A percentile compares a stretch with the other conserved stretches of the same genome.
phyloP scores from a whole-genome alignment of 2,113 vertebrate species.

The Apistogramma diplotaenia region DNA sequence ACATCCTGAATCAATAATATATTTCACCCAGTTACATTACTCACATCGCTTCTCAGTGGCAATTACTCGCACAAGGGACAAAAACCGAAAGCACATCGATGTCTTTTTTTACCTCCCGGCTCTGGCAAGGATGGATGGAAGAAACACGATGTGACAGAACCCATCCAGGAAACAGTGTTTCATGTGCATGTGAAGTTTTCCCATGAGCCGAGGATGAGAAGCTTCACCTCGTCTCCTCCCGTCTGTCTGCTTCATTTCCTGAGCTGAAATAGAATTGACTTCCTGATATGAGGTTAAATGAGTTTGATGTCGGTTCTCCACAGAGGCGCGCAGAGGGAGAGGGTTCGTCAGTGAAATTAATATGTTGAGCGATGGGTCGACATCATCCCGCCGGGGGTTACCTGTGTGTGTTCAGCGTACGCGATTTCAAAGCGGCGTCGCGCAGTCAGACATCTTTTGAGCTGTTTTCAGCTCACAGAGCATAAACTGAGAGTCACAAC shows the following conservation, averaged over 20 bases:
- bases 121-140: background rate
- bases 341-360: background rate
- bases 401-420: background rate
- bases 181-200: background rate
- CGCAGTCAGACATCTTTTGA: background rate
- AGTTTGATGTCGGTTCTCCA: conserved; percentile 19
- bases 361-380: background rate
- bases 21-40: background rate
- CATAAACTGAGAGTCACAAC: background rate
- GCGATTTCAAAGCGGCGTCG: background rate
- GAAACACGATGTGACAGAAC: background rate
- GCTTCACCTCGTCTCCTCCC: background rate
- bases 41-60: background rate
- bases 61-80: background rate
- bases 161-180: background rate
- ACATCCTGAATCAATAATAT: conserved; percentile 15
- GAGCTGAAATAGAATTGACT: conserved; percentile 27
- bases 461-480: background rate
- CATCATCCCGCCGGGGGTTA: background rate
- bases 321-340: background rate
- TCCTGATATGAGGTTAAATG: conserved; percentile 32
- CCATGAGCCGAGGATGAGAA: background rate
- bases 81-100: background rate
- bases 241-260: background rate
- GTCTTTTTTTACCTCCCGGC: background rate